Base-by-base conservation (phyloP, 2,888 invertebrate genomes). In the Apoda limacodes region DNA sequence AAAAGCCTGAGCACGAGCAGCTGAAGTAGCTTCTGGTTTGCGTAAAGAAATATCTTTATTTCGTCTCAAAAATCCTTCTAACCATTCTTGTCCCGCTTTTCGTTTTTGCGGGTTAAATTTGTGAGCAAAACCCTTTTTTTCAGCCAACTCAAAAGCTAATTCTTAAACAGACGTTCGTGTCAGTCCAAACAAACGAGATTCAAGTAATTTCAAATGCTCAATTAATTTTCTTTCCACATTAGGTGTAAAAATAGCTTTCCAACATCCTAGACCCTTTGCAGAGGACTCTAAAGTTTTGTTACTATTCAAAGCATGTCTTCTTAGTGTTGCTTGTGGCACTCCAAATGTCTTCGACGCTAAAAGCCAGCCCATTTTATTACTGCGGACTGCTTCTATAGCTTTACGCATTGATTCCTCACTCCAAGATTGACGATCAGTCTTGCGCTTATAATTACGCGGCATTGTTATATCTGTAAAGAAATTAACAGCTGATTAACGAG, bases 271-370 rank as follows among this genome's bases (percentile, higher is more conserved):
- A 15, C 36, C 39, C 19, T 36, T 39, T 12, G 31, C 11, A 28
- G 17, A 25, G 6, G 39, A 26, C 19, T 33, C 29, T 25, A 37
- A 36, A 19, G 30, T 39, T 33, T 39, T 39, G 24, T 39, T 36
- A 14, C 3, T 31, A 17, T 11, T 21, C n/a, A 25, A 22, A 9
- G 25, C 30, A 30, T 39, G 26, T 23, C 39, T 37, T 12, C 34
- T 22, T 6, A 39, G 32, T 2, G 40, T 41, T 9, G 39, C 28
- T 13, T 43, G 36, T 9, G 38, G 43, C 3, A 40, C 35, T 21
- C 22, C 29, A 28, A 37, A 40, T 25, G 30, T 28, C 13, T 31
- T 33, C 4, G 35, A 15, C 3, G 41, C 39, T 21, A 30, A 20
- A 6, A 14, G 4, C 26, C 30, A 39, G n/a, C 39, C 42, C 35